These are phyloP conservation scores for Empidonax traillii DNA, from an alignment of 2,113 vertebrate species.

Conservation along the genomic window DNA sequence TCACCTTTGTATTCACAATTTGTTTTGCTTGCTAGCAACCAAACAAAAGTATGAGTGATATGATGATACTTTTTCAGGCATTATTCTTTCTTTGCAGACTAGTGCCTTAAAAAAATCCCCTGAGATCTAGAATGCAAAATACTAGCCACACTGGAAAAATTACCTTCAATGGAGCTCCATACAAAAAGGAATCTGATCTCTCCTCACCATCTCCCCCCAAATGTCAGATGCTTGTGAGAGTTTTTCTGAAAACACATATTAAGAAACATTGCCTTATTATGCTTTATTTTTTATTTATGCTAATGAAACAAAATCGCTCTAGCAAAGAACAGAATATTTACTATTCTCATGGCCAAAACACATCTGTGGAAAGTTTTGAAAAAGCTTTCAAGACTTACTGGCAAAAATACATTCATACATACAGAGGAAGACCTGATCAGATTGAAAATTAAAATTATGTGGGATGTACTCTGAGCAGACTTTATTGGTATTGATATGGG, in stretches of 20 bases:
- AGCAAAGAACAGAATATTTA: constrained; percentile 25
- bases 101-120: background rate
- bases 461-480: background rate
- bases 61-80: background rate
- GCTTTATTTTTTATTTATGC: constrained; percentile 60
- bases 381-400: constrained; percentile 38
- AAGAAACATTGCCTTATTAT: constrained; percentile 42
- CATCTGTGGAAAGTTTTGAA: constrained; percentile 47
- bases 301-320: constrained; percentile 40
- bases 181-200: background rate
- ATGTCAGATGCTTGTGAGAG: constrained; percentile 34
- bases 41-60: background rate
- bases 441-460: constrained; percentile 60
- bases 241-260: constrained; percentile 47
- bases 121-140: background rate
- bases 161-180: background rate
- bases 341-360: constrained; percentile 39
- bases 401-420: constrained; percentile 35
- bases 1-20: background rate
- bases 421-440: constrained; percentile 23
- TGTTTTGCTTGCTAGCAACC: background rate
- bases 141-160: background rate
- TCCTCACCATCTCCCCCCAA: background rate
- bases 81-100: background rate
- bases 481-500: constrained; percentile 44